phyloP scores from a whole-genome alignment of 2,113 vertebrate species.

The Alligator mississippiensis region DNA sequence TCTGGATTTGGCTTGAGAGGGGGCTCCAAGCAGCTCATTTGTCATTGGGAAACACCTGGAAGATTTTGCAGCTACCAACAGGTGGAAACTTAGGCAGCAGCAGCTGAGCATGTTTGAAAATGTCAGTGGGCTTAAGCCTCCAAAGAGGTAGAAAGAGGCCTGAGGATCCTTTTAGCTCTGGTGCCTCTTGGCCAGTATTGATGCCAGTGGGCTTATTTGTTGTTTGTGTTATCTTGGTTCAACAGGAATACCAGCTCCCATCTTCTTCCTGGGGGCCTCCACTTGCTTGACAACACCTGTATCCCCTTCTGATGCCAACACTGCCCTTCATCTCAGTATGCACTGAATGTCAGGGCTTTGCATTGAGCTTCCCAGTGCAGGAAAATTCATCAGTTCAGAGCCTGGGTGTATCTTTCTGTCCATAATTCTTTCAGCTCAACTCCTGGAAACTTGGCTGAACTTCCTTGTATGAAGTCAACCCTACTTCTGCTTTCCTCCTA shows the following conservation, averaged over 20 bases:
- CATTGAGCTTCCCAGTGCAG: not conserved
- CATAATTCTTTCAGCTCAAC: no score
- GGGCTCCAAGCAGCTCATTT: not conserved
- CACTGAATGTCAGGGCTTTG: not conserved
- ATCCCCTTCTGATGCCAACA: not conserved
- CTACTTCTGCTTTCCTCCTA: no score
- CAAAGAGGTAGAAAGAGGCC: not conserved
- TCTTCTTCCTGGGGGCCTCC: not conserved
- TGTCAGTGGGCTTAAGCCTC: not conserved
- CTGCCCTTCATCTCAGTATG: not conserved
- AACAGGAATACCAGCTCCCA: not conserved
- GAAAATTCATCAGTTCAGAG: no score
- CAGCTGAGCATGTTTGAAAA: not conserved
- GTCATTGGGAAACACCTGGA: not conserved
- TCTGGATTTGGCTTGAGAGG: not conserved
- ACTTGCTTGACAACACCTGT: fast-evolving
- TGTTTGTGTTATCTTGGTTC: not conserved
- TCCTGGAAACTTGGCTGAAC: no score
- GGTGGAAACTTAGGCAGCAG: not conserved
- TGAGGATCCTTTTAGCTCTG: not conserved
- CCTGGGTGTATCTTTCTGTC: no score
- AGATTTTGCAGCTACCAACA: not conserved
- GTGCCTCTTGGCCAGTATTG: not conserved
- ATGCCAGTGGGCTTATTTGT: not conserved
- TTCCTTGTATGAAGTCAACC: no score